Conservation (phyloP, 2,888 invertebrate genomes). For the Nomada fucata region DNA sequence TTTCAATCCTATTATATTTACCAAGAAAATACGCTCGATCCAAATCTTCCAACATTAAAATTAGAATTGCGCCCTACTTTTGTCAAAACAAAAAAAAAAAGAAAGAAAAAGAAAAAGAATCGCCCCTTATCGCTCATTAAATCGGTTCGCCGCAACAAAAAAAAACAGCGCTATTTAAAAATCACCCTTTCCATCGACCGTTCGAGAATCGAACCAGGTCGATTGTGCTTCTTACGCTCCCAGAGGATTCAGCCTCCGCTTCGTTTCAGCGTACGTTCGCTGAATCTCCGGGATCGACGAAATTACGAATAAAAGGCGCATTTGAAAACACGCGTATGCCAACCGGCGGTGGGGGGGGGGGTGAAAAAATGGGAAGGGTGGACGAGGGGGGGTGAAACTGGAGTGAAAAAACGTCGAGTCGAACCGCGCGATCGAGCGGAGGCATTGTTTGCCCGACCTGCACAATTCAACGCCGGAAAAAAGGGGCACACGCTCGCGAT, state of each 20-base stretch:
- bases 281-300: slow-evolving; percentile 1
- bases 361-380: background rate
- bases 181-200: background rate
- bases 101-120: too few relatives aligned
- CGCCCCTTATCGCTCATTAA: too few relatives aligned
- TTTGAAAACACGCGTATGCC: slow-evolving; percentile 9
- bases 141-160: background rate
- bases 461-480: slow-evolving; percentile 37
- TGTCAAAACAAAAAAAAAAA: too few relatives aligned
- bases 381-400: background rate
- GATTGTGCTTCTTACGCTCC: slow-evolving; percentile 25
- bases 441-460: slow-evolving; percentile 13
- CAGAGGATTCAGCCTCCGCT: slow-evolving; percentile 6
- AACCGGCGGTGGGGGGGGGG: too few relatives aligned
- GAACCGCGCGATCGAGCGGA: slow-evolving; percentile 6
- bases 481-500: slow-evolving; percentile 18
- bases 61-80: too few relatives aligned
- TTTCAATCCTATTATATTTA: too few relatives aligned
- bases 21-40: too few relatives aligned
- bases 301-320: slow-evolving; percentile 19
- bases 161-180: background rate
- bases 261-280: slow-evolving; percentile 21
- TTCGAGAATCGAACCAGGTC: slow-evolving; percentile 24
- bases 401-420: slow-evolving; percentile 17
- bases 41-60: too few relatives aligned